Conservation (phyloP, 37 sponge, comb jelly and placozoan genomes). For the Corticium candelabrum region DNA sequence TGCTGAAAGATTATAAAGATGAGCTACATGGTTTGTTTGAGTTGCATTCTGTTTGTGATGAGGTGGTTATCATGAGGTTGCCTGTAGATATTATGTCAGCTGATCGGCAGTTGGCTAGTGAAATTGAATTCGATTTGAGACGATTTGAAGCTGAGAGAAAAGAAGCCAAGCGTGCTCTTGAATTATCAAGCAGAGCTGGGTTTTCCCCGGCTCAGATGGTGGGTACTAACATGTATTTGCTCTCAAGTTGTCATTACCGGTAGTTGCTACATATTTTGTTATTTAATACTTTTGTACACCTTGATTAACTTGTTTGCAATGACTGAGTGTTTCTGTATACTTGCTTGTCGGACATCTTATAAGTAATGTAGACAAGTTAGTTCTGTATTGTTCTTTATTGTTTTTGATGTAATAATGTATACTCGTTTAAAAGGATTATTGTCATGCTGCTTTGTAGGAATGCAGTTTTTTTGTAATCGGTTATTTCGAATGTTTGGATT, state of each 20-base stretch:
- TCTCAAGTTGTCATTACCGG: background rate
- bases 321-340: no score
- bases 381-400: no score
- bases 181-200: background rate
- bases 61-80: background rate
- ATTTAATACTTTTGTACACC: no score
- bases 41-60: background rate
- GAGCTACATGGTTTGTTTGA: constrained; percentile 33
- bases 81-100: constrained; percentile 50
- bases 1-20: constrained; percentile 61
- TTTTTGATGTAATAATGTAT: no score
- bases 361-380: no score
- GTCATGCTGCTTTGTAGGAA: no score
- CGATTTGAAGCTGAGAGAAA: constrained; percentile 66
- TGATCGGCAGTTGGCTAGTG: constrained; percentile 70
- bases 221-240: background rate
- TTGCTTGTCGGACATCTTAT: no score
- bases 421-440: no score
- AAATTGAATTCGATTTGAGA: constrained; percentile 77
- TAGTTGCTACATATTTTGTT: no score
- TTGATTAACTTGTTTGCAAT: no score
- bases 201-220: constrained; percentile 47
- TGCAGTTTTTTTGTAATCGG: no score
- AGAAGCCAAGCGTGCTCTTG: constrained; percentile 2
- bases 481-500: no score